A percentile compares a stretch with the other conserved stretches of the same genome.
Conservation (phyloP, 2,888 invertebrate genomes). For the Sipha maydis region DNA sequence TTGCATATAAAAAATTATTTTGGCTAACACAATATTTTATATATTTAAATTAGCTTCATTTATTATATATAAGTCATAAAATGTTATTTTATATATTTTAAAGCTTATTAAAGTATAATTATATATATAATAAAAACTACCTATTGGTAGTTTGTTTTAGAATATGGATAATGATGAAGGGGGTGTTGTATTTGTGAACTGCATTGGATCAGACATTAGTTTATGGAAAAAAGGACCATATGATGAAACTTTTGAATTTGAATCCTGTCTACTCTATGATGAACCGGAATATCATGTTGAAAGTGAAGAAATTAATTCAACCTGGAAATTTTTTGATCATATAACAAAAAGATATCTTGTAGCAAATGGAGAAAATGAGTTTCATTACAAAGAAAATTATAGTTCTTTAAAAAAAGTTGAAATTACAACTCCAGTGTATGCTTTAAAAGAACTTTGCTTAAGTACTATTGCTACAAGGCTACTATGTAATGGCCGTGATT, state of each 20-base stretch:
- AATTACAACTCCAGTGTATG: constrained; percentile 49
- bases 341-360: constrained; percentile 49
- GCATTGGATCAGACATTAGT: constrained; percentile 51
- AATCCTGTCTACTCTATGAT: constrained; percentile 45
- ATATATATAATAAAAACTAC: background rate
- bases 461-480: constrained; percentile 42
- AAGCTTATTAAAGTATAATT: too few relatives aligned
- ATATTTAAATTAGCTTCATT: too few relatives aligned
- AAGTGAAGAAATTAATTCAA: background rate
- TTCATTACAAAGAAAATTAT: constrained; percentile 31
- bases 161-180: constrained; percentile 11
- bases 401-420: constrained; percentile 7
- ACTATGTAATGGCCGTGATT: background rate
- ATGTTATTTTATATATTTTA: too few relatives aligned
- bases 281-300: constrained; percentile 39
- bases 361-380: constrained; percentile 39
- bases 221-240: constrained; percentile 14
- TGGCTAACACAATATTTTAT: too few relatives aligned
- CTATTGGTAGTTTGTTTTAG: constrained; percentile 3
- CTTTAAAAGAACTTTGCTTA: constrained; percentile 49
- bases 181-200: constrained; percentile 40
- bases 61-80: too few relatives aligned
- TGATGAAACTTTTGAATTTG: constrained; percentile 29
- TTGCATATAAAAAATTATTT: too few relatives aligned
- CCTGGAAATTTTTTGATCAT: constrained; percentile 48